Evolutionary conservation across 2,888 invertebrate genomes (phyloP).

Genomic region (Zootermopsis nevadensis): DNA sequence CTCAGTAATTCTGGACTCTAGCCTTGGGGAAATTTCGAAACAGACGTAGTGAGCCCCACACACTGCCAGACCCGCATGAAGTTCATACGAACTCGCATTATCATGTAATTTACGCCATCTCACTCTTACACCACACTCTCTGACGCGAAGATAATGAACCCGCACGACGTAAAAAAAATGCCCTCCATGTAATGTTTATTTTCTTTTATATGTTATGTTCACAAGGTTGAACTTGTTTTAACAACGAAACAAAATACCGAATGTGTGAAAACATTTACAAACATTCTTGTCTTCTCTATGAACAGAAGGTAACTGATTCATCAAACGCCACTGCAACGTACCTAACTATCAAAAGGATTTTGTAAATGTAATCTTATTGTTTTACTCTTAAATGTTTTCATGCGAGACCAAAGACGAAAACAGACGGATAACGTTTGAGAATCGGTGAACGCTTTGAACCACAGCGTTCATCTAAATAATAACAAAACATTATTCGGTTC

Average conservation of each 20-base stretch:
- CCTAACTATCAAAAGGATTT: too few species aligned
- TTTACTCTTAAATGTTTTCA: too few species aligned
- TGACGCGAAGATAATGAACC: constrained; percentile 3
- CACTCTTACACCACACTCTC: neutral
- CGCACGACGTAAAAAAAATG: neutral
- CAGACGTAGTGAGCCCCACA: neutral
- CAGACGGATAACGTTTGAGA: too few species aligned
- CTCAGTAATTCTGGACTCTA: neutral
- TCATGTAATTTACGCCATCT: constrained; percentile 21
- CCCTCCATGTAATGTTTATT: neutral
- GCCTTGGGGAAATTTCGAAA: neutral
- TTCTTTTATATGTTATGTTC: neutral
- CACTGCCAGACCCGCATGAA: neutral
- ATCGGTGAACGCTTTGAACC: too few species aligned
- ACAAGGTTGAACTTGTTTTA: neutral
- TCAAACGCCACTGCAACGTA: too few species aligned
- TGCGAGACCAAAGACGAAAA: too few species aligned
- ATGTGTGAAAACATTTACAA: neutral
- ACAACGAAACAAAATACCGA: neutral
- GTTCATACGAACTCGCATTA: neutral
- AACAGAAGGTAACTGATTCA: too few species aligned
- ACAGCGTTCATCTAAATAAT: too few species aligned
- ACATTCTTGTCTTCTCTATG: too few species aligned
- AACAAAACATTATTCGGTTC: too few species aligned
- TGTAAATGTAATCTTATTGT: too few species aligned